Conservation (phyloP, 2,113 vertebrate species). For the Myotis yumanensis region DNA sequence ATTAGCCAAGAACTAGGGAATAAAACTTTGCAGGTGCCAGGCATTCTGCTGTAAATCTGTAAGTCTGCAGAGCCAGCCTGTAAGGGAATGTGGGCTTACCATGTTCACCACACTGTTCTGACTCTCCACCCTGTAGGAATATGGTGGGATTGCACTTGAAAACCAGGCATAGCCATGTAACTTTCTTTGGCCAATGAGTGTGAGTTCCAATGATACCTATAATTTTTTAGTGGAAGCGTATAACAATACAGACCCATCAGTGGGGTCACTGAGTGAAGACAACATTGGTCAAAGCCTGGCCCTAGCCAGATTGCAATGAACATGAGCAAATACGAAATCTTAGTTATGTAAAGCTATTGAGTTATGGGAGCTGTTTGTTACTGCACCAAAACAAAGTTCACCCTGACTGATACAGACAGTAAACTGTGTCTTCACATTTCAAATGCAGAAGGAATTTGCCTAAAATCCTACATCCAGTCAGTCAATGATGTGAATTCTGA, state of each 20-base stretch:
- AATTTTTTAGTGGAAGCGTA: background rate
- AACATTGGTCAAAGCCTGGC: background rate
- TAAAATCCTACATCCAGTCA: background rate
- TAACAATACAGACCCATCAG: background rate
- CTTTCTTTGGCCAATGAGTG: background rate
- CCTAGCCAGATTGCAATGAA: fast-evolving
- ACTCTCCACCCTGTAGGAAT: background rate
- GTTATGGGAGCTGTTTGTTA: background rate
- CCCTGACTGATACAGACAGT: background rate
- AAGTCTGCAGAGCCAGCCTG: background rate
- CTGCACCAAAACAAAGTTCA: background rate
- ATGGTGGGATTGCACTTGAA: background rate
- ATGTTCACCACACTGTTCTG: background rate
- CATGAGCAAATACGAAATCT: background rate
- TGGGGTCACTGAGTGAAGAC: background rate
- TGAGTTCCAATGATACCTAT: background rate
- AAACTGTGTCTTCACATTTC: background rate
- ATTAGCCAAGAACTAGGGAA: background rate
- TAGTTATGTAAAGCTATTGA: background rate
- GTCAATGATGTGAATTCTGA: background rate
- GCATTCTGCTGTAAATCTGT: background rate
- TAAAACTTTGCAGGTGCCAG: background rate
- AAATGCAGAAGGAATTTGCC: background rate
- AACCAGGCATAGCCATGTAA: background rate
- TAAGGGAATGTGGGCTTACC: background rate